Evolutionary conservation across 2,113 vertebrate species (phyloP).

Genomic region (Perca schrenkii): DNA sequence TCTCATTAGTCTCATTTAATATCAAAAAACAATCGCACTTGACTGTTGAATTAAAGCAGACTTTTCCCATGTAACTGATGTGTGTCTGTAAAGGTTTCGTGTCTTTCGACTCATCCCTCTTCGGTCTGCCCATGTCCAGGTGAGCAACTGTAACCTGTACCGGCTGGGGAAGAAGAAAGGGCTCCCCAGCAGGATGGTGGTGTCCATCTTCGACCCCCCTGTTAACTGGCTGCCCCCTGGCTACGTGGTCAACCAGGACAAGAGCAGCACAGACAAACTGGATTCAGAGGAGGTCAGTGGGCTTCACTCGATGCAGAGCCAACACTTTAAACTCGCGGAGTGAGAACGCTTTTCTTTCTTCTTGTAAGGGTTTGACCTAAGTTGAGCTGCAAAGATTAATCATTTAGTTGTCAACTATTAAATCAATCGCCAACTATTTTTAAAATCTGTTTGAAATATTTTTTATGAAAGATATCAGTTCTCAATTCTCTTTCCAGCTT

Average conservation of each 20-base stretch:
- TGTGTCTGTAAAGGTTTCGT: neutral
- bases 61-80: neutral
- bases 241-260: constrained; percentile 97
- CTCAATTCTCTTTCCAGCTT: no score
- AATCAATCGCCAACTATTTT: no score
- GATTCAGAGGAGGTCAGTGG: constrained; percentile 92
- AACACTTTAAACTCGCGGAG: no score
- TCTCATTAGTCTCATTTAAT: neutral
- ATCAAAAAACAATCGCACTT: neutral
- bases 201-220: constrained; percentile 98
- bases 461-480: no score
- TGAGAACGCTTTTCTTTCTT: neutral
- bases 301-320: neutral
- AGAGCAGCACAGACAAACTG: constrained; percentile 91
- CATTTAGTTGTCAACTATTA: no score
- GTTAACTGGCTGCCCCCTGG: constrained; percentile 99
- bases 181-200: constrained; percentile 98
- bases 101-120: neutral
- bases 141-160: constrained; percentile 99
- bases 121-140: constrained; percentile 75
- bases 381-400: no score
- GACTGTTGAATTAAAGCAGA: neutral
- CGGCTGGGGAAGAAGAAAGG: constrained; percentile 99
- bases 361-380: neutral
- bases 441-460: no score